phyloP scores from a whole-genome alignment of 2,113 vertebrate species.

The Archilochus colubris region DNA sequence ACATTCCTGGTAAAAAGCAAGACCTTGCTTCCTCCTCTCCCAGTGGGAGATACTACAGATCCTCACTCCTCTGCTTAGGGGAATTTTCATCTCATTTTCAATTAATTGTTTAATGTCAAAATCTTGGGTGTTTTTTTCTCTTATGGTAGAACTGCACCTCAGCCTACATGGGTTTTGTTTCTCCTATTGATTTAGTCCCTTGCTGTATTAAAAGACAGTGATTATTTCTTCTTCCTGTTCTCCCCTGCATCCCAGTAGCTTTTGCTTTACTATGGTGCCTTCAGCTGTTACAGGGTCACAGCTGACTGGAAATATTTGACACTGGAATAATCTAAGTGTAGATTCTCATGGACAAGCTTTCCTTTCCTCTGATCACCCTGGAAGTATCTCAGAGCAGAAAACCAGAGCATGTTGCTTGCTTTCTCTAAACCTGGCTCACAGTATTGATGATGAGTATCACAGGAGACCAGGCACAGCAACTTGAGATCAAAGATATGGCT shows the following conservation, averaged over 20 bases:
- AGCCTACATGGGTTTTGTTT: neutral
- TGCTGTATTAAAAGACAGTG: neutral
- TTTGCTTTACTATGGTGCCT: neutral
- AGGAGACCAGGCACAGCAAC: neutral
- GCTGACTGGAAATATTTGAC: neutral
- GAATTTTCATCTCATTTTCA: neutral
- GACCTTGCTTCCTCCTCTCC: neutral
- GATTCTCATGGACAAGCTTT: neutral
- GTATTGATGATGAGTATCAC: neutral
- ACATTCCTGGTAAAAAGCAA: neutral
- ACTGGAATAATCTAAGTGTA: neutral
- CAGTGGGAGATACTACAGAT: neutral
- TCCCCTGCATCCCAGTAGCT: neutral
- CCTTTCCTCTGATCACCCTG: neutral
- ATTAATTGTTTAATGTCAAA: neutral
- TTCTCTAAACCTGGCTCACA: neutral
- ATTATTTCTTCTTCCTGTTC: neutral
- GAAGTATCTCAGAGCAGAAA: neutral
- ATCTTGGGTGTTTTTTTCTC: neutral
- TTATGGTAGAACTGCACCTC: neutral
- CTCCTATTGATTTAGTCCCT: neutral
- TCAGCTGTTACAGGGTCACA: neutral
- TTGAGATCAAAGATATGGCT: accelerated
- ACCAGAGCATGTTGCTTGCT: neutral
- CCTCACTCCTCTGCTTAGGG: neutral